Conservation (phyloP, 2,113 vertebrate genomes). For the Mormoops blainvillei region DNA sequence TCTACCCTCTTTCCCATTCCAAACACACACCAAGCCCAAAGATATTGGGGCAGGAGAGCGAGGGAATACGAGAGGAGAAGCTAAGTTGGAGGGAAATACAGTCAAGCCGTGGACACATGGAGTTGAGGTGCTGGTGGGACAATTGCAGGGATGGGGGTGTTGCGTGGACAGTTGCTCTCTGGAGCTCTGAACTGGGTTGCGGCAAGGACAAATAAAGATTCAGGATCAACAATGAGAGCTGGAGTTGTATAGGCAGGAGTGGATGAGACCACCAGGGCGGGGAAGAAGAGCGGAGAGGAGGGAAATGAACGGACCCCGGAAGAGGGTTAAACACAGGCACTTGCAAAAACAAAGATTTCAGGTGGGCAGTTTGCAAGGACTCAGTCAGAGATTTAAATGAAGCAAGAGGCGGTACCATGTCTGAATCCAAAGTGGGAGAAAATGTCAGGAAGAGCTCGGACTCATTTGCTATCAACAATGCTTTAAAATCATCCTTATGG, state of each 20-base stretch:
- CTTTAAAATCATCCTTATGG: neutral
- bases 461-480: fast-evolving
- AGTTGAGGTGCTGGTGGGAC: neutral
- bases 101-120: neutral
- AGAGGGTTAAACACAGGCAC: neutral
- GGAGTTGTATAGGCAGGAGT: neutral
- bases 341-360: neutral
- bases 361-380: neutral
- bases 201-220: neutral
- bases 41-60: neutral
- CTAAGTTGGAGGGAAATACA: neutral
- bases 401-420: neutral
- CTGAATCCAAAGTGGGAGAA: neutral
- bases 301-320: neutral
- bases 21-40: neutral
- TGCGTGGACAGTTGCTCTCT: neutral
- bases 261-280: neutral
- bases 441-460: neutral
- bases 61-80: neutral
- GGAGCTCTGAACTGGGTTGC: neutral
- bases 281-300: neutral
- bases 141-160: neutral
- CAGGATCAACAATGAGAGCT: neutral
- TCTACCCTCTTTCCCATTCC: neutral
- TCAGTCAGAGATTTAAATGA: neutral